Base-by-base conservation (phyloP, 1,140 invertebrate species). In the Meloidogyne hapla region DNA sequence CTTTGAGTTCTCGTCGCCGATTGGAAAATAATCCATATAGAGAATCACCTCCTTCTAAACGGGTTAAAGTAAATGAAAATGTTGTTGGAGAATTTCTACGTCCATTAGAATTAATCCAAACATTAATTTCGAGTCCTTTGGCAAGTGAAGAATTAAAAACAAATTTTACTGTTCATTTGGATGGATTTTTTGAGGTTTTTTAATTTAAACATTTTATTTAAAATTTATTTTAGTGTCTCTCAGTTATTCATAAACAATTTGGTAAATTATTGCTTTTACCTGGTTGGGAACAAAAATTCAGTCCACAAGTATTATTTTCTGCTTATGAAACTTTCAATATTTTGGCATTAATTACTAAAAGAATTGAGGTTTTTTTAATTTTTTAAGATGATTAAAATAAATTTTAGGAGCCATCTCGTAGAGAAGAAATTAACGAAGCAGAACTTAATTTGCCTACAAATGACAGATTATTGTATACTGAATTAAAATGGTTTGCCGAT, bases 261-360 rank as follows among this genome's bases (percentile, higher is more conserved):
- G 75, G 67, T 2, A 45, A 69, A 38, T 66, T 63, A 74, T 28
- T 73, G 48, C 56, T 69, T n/a, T 45, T 69, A 45, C 45, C 64
- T 21, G 21, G 61, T 21, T 48, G 62, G 75, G 75, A 76, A 18
- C 23, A 38, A 56, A 75, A 76, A 25, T 67, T 76, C 38, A 66
- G 56, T 64, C 61, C 48, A 5, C 40, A 71, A 61, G 48, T 71
- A n/a, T 33, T 76, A 26, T 48, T 76, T 8, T 48, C 64, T 21
- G 75, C 75, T 18, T 76, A 76, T 70, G 75, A 76, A 63, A 73
- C 67, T 2, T 70, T 76, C 12, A 76, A 67, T 12, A 42, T 76
- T 56, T 62, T 76, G 28, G 65, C 75, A 18, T 33, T 76, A 2
- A 56, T 76, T 61, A 62, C 69, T 26, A 75, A 67, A 61, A 48